Conservation (phyloP, 2,797 vertebrate species). For the Rhinatrema bivittatum region DNA sequence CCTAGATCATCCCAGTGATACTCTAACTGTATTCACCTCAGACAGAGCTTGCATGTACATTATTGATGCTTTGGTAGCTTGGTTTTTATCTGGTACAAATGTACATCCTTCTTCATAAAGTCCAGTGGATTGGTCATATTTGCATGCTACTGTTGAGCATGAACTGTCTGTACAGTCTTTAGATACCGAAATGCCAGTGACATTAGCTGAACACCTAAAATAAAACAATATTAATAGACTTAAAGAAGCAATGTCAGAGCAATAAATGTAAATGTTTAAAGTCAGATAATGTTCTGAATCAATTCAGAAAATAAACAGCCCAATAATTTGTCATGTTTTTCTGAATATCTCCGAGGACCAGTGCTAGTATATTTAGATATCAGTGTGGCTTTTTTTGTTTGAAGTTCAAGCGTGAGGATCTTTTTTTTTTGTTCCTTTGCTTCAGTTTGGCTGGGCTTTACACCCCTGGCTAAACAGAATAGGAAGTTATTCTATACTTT, state of each 20-base stretch:
- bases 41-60: conserved; percentile 50
- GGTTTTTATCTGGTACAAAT: conserved; percentile 34
- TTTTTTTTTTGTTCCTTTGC: no score
- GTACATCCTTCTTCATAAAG: conserved; percentile 34
- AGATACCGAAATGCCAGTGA: conserved; percentile 22
- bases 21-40: no score
- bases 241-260: neutral
- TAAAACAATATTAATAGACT: neutral
- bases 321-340: no score
- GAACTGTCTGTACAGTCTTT: conserved; percentile 4
- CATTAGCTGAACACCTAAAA: conserved; percentile 46
- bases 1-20: no score
- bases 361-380: no score
- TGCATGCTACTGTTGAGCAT: conserved; percentile 6
- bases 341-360: no score
- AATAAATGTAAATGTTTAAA: neutral
- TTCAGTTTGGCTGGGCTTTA: no score
- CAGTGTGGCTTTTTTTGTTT: no score
- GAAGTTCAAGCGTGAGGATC: no score
- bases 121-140: conserved; percentile 5
- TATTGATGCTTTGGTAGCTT: conserved; percentile 36
- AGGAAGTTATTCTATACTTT: no score
- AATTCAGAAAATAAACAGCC: neutral
- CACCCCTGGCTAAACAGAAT: no score
- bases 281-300: no score